Base-by-base conservation (phyloP, 2,113 vertebrate genomes). In the Prolemur simus region DNA sequence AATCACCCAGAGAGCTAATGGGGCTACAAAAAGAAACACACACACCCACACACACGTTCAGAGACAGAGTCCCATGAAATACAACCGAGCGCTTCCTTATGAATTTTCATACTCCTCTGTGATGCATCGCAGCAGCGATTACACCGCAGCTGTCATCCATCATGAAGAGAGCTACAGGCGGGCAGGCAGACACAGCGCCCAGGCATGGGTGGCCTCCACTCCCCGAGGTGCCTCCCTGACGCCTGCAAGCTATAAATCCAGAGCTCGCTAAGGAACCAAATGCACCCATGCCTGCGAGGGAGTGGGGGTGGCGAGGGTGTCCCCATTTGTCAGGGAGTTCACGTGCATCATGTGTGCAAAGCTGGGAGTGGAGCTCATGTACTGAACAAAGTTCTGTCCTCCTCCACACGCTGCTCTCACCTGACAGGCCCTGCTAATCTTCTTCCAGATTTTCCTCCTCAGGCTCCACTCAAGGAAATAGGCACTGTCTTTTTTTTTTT, bases 41-140 rank as follows among this genome's bases (percentile, higher is more conserved):
- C 23, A 80, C 87, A 88, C 95, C 88, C 81, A 34, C 39, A 85
- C 25, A 56, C 25, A 52, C 21, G 17, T 13, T 32, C 6, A 34
- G 13, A 84, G 10, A 78, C 0, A 96, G 76, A 92, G 29, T 45
- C 14, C 85, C 94, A 76, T 98, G 4, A 97, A 98, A 97, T 96
- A 97, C 5, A 94, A 32, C 87, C 84, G 71, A 82, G 71, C 49
- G 83, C 88, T 97, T 96, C 90, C 76, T 97, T 95, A 87, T 10
- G 71, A 97, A 97, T 97, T 91, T 98, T 98, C 73, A 74, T 96
- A 32, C 21, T 98, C 76, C 52, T 97, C 87, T 63, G 63, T 86
- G 60, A 97, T 97, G 90, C 91, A 95, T 97, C 96, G 98, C 47
- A 83, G 95, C 64, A 97, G 42, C 90, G 96, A 98, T 84, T 95